These are phyloP conservation scores for Bettongia penicillata DNA, from an alignment of 2,113 vertebrate genomes.

Conservation along the genomic window DNA sequence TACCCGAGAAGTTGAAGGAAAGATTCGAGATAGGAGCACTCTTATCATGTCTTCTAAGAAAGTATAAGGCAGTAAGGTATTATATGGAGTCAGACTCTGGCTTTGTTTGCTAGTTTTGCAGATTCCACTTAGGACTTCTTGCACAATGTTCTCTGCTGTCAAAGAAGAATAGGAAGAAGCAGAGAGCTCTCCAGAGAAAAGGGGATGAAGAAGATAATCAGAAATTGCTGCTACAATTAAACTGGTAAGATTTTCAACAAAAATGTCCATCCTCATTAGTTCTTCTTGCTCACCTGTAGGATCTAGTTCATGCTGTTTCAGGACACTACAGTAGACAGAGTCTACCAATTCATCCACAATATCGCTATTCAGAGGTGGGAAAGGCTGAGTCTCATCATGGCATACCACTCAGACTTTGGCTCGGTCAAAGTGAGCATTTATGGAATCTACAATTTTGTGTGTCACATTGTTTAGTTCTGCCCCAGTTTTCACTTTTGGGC, in stretches of 20 bases:
- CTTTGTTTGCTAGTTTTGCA: conserved; percentile 40
- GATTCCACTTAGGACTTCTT: conserved; percentile 45
- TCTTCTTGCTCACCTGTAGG: conserved; percentile 15
- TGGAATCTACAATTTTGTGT: conserved; percentile 66
- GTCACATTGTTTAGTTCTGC: conserved; percentile 65
- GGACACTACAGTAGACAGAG: conserved; percentile 64
- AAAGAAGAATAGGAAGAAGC: conserved; percentile 42
- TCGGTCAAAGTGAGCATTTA: conserved; percentile 59
- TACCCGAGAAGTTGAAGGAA: conserved; percentile 46
- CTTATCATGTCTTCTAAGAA: conserved; percentile 76
- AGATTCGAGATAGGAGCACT: conserved; percentile 66
- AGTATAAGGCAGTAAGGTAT: conserved; percentile 71
- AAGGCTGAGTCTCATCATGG: conserved; percentile 4
- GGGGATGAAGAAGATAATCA: conserved; percentile 68
- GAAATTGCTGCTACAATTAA: conserved; percentile 66
- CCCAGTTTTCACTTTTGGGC: conserved; percentile 37
- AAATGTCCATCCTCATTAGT: conserved; percentile 29
- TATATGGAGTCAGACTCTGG: conserved; percentile 54
- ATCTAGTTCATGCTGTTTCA: conserved; percentile 62
- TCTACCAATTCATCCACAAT: conserved; percentile 66
- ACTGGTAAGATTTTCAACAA: conserved; percentile 68
- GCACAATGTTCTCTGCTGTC: conserved; percentile 48
- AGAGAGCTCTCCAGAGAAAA: conserved; percentile 67
- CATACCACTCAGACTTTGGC: conserved; percentile 9
- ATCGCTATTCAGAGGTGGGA: conserved; percentile 24